A percentile compares a stretch with the other conserved stretches of the same genome.
These are phyloP conservation scores for Penelope pileata DNA, from an alignment of 2,113 vertebrate species.

Conservation along the genomic window DNA sequence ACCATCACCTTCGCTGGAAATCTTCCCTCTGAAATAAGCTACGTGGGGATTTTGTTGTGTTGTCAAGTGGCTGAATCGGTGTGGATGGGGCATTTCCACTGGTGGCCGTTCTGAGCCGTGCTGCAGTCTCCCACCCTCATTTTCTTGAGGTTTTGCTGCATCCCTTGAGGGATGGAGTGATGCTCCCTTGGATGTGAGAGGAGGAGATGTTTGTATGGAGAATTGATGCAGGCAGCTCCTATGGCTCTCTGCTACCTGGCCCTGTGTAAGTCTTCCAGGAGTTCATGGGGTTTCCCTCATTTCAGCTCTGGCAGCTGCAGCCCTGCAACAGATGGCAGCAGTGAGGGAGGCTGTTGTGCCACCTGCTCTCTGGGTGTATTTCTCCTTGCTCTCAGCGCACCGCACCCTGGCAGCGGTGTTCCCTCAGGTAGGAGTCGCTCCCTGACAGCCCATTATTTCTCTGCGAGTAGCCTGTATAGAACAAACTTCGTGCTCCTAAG, in stretches of 20 bases:
- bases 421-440: conserved; percentile 31
- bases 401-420: background rate
- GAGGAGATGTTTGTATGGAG: background rate
- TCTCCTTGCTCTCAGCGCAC: conserved; percentile 14
- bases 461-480: conserved; percentile 39
- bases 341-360: background rate
- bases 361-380: background rate
- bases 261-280: background rate
- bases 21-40: background rate
- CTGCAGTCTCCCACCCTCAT: rapidly evolving
- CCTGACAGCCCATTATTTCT: conserved; percentile 49
- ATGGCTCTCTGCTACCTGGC: background rate
- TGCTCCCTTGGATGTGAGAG: background rate
- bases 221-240: background rate
- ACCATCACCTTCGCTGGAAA: rapidly evolving
- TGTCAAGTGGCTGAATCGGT: rapidly evolving
- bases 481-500: conserved; percentile 51
- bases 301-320: background rate
- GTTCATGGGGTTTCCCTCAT: background rate
- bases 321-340: background rate
- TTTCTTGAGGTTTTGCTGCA: background rate
- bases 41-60: rapidly evolving
- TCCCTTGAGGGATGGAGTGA: background rate
- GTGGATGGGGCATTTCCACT: background rate
- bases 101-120: rapidly evolving